A percentile compares a stretch with the other conserved stretches of the same genome.
Conservation (phyloP, 2,113 vertebrate genomes). For the Apistogramma diplotaenia region DNA sequence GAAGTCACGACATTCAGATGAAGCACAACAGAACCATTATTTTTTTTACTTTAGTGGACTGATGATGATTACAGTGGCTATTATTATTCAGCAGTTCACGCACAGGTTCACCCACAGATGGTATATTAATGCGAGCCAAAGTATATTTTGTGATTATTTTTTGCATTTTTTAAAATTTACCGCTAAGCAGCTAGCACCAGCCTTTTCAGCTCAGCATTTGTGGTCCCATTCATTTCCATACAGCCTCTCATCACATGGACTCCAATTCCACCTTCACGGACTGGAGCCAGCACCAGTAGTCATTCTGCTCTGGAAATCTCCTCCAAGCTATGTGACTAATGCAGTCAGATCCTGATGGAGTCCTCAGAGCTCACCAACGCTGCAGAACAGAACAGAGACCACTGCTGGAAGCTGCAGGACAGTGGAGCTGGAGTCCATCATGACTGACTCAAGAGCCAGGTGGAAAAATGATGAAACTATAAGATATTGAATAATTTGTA, state of each 20-base stretch:
- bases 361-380: not conserved
- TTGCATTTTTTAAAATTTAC: not conserved
- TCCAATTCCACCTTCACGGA: not conserved
- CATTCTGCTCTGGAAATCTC: accelerated
- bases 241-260: not conserved
- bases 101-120: accelerated
- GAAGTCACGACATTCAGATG: not conserved
- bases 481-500: not conserved
- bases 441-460: not conserved
- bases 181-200: not conserved
- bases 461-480: not conserved
- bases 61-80: not conserved
- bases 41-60: not conserved
- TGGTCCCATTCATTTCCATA: not conserved
- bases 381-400: not conserved
- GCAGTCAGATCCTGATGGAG: not conserved
- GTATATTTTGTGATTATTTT: not conserved
- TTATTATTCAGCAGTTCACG: not conserved
- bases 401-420: not conserved
- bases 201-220: not conserved
- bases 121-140: not conserved
- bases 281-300: not conserved
- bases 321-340: not conserved
- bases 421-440: not conserved
- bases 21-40: not conserved